Base-by-base conservation (phyloP, 2,797 vertebrate genomes). In the Carduelis carduelis region DNA sequence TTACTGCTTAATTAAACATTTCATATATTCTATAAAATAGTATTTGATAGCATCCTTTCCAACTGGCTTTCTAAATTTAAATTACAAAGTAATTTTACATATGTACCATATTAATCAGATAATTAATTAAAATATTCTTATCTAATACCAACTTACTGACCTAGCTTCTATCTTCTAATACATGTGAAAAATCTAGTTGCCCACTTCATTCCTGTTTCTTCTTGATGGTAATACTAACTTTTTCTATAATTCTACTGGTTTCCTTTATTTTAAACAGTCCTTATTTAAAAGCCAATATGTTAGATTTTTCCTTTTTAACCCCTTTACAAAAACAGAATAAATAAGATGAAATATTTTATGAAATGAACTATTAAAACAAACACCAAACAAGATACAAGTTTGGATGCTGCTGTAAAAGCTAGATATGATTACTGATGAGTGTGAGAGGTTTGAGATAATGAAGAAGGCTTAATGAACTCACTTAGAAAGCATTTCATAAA, bases 1-100 rank as follows among this genome's bases (percentile, higher is more conserved):
- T 95, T 92, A 92, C 50, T 92, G 57, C 47, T 92, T 96, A 95
- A 96, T 96, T 96, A 96, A 96, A 77, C 30, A 89, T 89, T 86
- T 88, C 60, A 72, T 84, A 79, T 50, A 83, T 57, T 85, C 65
- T 65, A 55, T 70, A 90, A 95, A 97, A 95, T 83, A 9, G 39
- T 74, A 79, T 68, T 53, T 78, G 68, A 84, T 83, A 55, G 26
- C 41, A 70, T 77, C 76, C 69, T 81, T 86, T 94, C 50, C 3
- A 1, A 90, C 11, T 52, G n/a, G 43, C 28, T 71, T 80, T 83
- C 68, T 56, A 82, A 90, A 69, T 30, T 55, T 86, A 84, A 91
- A 83, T 71, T 78, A 65, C 26, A 47, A 94, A 78, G 20, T 83
- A 52, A 66, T 81, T 69, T 93, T 81, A 44, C 1, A 1, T 20